Base-by-base conservation (phyloP, 2,113 vertebrate species). In the Oreocharis arfaki region DNA sequence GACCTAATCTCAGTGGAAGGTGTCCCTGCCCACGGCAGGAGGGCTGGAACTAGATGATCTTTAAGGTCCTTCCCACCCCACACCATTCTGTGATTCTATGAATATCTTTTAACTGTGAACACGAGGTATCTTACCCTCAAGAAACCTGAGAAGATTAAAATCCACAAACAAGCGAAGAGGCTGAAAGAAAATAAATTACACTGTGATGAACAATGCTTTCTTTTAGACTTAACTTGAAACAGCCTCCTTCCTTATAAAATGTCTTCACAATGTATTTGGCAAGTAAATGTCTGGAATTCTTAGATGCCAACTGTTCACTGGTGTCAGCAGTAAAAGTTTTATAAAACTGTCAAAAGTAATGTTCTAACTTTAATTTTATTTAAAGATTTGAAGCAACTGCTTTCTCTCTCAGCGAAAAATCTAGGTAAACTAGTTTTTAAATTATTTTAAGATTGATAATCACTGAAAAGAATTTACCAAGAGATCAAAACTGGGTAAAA, bases 81-180 rank as follows among this genome's bases (percentile, higher is more conserved):
- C 50, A 63, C 8, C 22, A 49, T 37, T 55, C 32, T 24, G 26
- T 37, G 35, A 77, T 63, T 37, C 49, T 70, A 10, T 28, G 41
- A 69, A 8, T 44, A 46, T 18, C 39, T 82, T 91, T 65, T 60
- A 88, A 84, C 23, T 13, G 32, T 59, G 39, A 84, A 63, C 44
- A 53, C 18, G 37, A 97, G 44, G 37, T 23, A 81, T 87, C 98
- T 98, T 96, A 99, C 99, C 98, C 96, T 98, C 96, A 99, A 97
- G 94, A 99, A 98, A 95, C 98, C 76, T 0, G 98, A 98, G 73
- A 99, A 92, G 93, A 99, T 96, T 85, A 99, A 98, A 96, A 99
- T 99, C 98, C 99, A 99, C 88, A 99, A 97, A 89, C 96, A 98
- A 89, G 99, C 85, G n/a, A 99, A 99, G 32, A 99, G 97, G 52